Evolutionary conservation across 2,797 vertebrate genomes (phyloP), one percentile per base, ranked within the genome.

Genomic region (Picus viridis): DNA sequence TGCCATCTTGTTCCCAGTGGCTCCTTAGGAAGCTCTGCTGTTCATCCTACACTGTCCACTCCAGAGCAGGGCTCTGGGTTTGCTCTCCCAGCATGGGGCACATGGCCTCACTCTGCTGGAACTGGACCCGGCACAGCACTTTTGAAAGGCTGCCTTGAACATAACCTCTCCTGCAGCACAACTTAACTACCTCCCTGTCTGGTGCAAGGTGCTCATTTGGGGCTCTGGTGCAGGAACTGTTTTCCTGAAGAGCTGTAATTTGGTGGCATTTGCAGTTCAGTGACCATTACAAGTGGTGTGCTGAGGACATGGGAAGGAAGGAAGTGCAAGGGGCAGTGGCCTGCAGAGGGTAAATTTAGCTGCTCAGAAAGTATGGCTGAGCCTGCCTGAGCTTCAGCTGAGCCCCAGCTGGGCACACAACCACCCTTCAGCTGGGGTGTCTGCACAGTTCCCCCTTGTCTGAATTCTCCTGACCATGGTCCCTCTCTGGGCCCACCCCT

Each of bases 151-250:
- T 43, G 57, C 58, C 51, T 29, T 8, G 12, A 17, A 17, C 6
- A 1, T 4, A 2, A 69, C 49, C 30, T 45, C 41, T 62, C 14
- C 27, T 14, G n/a, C 76, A 61, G 49, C n/a, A 7, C 0, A 0
- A 18, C 49, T 41, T 58, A 91, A 95, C 91, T 81, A 81, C n/a
- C 86, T 56, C 85, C 0, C 87, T 61, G 89, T 19, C 77, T 64
- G 19, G 58, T 9, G 57, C 81, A 65, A 83, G 94, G 94, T 81
- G 89, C 92, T 91, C 30, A 90, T 95, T 92, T 96, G 90, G 53
- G 80, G 56, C 59, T 85, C 65, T 47, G 1, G 2, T 34, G 88
- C 62, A 36, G 69, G 88, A 78, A 7, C 24, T 1, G 20, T 51
- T 82, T 91, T 83, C 83, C 71, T n/a, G 29, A 58, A 74, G 77